A percentile compares a stretch with the other conserved stretches of the same genome.
Conservation (phyloP, 1,140 invertebrate genomes). For the Cydia amplana region DNA sequence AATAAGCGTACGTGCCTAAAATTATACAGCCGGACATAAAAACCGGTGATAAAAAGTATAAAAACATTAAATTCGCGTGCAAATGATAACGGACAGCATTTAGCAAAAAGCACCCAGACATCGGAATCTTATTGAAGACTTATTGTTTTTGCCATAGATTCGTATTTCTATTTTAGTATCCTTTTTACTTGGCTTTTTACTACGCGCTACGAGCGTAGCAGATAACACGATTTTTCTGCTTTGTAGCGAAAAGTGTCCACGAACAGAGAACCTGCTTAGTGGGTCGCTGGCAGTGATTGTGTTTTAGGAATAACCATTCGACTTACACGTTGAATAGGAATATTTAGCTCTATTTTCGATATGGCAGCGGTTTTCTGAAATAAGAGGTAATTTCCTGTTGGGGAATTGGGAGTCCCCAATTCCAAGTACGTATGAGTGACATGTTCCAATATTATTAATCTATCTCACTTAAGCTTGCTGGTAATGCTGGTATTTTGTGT, state of each 20-base stretch:
- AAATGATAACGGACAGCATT: not conserved
- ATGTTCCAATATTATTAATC: too few relatives aligned
- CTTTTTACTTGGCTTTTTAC: not conserved
- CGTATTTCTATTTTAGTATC: not conserved
- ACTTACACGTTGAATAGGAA: not conserved
- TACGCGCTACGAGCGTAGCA: too few relatives aligned
- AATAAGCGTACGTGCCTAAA: not conserved
- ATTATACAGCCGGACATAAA: conserved; percentile 14
- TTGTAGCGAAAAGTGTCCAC: too few relatives aligned
- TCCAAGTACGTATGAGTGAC: conserved; percentile 31
- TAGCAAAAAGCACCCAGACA: not conserved
- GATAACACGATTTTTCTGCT: too few relatives aligned
- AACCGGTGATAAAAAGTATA: conserved; percentile 19
- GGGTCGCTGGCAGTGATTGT: too few relatives aligned
- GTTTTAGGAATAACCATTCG: too few relatives aligned
- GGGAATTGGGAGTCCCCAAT: not conserved
- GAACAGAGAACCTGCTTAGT: too few relatives aligned
- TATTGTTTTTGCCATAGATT: not conserved
- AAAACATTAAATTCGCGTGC: conserved; percentile 6
- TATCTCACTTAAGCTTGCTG: too few relatives aligned
- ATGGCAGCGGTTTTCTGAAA: not conserved
- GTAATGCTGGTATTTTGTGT: too few relatives aligned
- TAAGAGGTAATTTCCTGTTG: not conserved
- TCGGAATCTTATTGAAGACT: not conserved
- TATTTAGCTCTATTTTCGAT: not conserved